Conservation (phyloP, 1,140 invertebrate genomes). For the Ctenoplectra terminalis region DNA sequence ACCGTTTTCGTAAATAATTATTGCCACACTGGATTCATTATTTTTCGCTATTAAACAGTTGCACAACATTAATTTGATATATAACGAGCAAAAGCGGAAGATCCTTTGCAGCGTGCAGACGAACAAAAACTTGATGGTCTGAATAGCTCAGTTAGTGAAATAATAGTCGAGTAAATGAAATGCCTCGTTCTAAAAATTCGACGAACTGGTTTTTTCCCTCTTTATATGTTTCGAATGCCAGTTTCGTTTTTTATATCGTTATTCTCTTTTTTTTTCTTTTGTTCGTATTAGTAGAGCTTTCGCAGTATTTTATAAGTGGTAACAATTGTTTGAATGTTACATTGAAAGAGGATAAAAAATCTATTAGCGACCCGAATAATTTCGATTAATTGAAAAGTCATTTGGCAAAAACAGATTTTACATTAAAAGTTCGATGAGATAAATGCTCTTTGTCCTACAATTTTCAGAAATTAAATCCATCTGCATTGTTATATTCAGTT, state of each 20-base stretch:
- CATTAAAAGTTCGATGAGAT: background rate
- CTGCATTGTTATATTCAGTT: background rate
- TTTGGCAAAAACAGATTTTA: background rate
- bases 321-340: background rate
- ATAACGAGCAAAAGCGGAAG: too few relatives aligned
- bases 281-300: too few relatives aligned
- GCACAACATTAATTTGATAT: background rate
- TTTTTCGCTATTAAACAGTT: background rate
- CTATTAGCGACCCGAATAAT: background rate
- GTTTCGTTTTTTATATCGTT: background rate
- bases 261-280: background rate
- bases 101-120: background rate
- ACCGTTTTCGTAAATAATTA: background rate
- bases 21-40: background rate
- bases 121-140: background rate
- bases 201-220: background rate
- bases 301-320: too few relatives aligned
- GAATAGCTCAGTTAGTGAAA: background rate
- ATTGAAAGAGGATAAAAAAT: background rate
- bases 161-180: background rate
- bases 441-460: background rate
- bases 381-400: background rate
- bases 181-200: background rate
- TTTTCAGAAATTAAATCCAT: background rate
- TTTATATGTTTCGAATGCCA: background rate